These are phyloP conservation scores for Coecobrya sp. DNA, from an alignment of 2,888 invertebrate species.

Conservation along the genomic window DNA sequence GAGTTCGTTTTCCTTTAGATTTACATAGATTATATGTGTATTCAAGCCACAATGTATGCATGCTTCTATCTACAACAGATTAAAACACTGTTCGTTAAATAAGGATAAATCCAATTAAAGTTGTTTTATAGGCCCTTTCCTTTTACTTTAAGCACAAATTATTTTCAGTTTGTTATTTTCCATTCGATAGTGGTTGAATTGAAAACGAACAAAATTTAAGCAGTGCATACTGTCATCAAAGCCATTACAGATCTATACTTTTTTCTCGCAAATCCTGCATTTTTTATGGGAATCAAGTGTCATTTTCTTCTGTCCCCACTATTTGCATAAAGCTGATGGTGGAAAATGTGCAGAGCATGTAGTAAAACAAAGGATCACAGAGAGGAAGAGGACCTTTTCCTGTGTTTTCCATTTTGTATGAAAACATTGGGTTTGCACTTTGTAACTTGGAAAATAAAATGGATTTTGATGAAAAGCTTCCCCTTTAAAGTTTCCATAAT, in stretches of 20 bases:
- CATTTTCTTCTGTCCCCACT: neutral
- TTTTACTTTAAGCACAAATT: neutral
- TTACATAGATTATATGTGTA: conserved; percentile 30
- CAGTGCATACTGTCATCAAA: neutral
- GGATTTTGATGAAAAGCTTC: conserved; percentile 12
- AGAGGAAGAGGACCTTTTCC: neutral
- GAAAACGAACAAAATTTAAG: no score
- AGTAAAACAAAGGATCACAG: neutral
- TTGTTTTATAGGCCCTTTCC: neutral
- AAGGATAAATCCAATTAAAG: neutral
- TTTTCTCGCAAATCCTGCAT: neutral
- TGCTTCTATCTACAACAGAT: neutral
- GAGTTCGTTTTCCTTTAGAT: conserved; percentile 19
- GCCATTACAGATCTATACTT: neutral
- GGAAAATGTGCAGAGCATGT: neutral
- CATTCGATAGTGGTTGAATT: neutral
- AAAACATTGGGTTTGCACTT: conserved; percentile 15
- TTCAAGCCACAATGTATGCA: neutral
- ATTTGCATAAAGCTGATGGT: neutral
- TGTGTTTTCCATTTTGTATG: conserved; percentile 23
- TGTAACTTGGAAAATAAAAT: conserved; percentile 5
- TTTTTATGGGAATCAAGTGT: neutral
- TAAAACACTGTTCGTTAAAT: neutral
- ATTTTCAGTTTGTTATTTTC: neutral
- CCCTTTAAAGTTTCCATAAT: conserved; percentile 20